Conservation (phyloP, 1,140 invertebrate genomes). For the Oscheius sp. region DNA sequence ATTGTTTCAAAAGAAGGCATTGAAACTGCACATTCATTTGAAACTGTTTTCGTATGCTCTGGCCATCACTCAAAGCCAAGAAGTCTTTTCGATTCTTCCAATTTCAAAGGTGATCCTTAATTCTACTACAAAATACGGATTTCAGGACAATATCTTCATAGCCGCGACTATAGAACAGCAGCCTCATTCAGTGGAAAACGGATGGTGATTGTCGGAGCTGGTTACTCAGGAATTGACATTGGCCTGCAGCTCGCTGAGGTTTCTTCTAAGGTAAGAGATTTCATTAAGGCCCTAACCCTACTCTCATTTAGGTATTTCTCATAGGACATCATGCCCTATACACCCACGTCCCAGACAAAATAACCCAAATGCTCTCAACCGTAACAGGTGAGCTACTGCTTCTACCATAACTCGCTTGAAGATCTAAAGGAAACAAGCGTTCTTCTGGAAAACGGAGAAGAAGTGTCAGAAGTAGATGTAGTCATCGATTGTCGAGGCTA, state of each 20-base stretch:
- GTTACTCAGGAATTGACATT: constrained; percentile 79
- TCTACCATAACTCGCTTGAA: neutral
- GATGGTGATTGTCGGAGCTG: constrained; percentile 78
- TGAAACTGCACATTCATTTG: constrained; percentile 32
- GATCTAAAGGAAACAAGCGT: neutral
- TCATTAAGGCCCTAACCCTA: neutral
- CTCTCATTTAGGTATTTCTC: constrained; percentile 2
- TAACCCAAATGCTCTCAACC: neutral
- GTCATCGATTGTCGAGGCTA: constrained; percentile 65
- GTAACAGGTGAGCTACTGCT: neutral
- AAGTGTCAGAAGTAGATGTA: constrained; percentile 53
- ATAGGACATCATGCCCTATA: constrained; percentile 5
- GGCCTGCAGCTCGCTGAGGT: constrained; percentile 72
- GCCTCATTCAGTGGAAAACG: constrained; percentile 68
- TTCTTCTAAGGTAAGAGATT: constrained; percentile 66
- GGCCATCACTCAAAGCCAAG: constrained; percentile 69
- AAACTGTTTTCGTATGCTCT: constrained; percentile 49
- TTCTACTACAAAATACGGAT: neutral
- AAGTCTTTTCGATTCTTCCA: constrained; percentile 69
- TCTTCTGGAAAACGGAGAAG: neutral
- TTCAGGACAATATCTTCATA: constrained; percentile 68
- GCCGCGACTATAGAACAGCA: constrained; percentile 78
- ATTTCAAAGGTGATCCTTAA: constrained; percentile 70
- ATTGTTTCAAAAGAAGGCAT: constrained; percentile 51
- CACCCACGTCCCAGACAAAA: neutral